Evolutionary conservation across 2,113 vertebrate species (phyloP).

Genomic region (Plectropomus leopardus): DNA sequence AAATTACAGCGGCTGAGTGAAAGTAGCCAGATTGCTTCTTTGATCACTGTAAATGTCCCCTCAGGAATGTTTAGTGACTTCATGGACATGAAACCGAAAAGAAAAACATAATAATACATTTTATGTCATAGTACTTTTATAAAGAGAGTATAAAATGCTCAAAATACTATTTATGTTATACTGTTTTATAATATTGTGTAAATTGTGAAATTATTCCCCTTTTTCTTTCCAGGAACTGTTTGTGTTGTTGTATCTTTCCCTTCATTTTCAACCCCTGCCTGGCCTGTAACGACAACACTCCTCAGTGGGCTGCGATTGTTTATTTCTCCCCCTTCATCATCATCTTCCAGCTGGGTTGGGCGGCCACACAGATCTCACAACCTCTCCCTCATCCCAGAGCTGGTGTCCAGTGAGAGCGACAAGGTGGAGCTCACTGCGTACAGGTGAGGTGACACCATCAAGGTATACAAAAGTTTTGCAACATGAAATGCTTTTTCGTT

Average conservation of each 20-base stretch:
- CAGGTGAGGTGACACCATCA: constrained; percentile 81
- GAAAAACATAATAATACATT: no score
- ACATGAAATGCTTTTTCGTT: accelerated
- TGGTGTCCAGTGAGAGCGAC: constrained; percentile 86
- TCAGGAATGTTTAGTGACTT: neutral
- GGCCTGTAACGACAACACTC: constrained; percentile 82
- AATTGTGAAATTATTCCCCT: neutral
- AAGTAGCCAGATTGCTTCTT: no score
- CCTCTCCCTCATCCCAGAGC: constrained; percentile 92
- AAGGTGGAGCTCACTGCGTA: constrained; percentile 93
- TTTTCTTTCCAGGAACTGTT: constrained; percentile 82
- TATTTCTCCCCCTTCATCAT: constrained; percentile 91
- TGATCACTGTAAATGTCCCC: no score
- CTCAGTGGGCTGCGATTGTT: constrained; percentile 84
- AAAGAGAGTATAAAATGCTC: no score
- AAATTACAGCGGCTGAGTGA: no score
- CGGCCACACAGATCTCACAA: constrained; percentile 91
- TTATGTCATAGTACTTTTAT: no score
- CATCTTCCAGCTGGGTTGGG: constrained; percentile 94
- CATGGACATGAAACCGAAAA: no score
- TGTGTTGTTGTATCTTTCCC: constrained; percentile 89
- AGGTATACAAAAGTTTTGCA: no score
- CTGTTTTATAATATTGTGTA: neutral
- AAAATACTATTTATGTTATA: no score
- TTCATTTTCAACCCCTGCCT: constrained; percentile 93